A percentile compares a stretch with the other conserved stretches of the same genome.
phyloP scores from a whole-genome alignment of 53 echinoderm and acorn worm species.

The Patiria pectinifera region DNA sequence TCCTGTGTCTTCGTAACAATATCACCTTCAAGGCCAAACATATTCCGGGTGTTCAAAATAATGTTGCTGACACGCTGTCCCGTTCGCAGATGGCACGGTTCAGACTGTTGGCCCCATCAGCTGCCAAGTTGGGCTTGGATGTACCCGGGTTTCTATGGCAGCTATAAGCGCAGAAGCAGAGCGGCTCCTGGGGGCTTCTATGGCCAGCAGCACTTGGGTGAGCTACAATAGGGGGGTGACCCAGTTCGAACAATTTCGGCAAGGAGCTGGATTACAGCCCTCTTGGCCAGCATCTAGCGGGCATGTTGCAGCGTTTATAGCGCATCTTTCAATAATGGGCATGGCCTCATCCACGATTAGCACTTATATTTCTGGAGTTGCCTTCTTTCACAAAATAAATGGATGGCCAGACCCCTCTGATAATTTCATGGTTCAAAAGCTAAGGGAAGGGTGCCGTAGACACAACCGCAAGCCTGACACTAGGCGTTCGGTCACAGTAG shows the following conservation, averaged over 20 bases:
- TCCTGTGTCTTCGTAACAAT: slow-evolving; percentile 44
- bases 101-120: slow-evolving; percentile 19
- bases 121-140: background rate
- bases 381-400: slow-evolving; percentile 12
- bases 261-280: background rate
- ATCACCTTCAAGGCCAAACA: slow-evolving; percentile 38
- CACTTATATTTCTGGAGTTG: slow-evolving; percentile 6
- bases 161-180: background rate
- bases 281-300: slow-evolving; percentile 4
- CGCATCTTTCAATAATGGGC: slow-evolving; percentile 19
- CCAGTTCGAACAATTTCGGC: slow-evolving; percentile 25
- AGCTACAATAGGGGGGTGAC: slow-evolving; percentile 21
- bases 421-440: slow-evolving; percentile 8
- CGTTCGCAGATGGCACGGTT: slow-evolving; percentile 55
- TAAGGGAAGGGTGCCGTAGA: slow-evolving; percentile 22
- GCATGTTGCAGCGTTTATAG: slow-evolving; percentile 12
- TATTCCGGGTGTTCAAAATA: slow-evolving; percentile 43
- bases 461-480: background rate
- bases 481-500: background rate
- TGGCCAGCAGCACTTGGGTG: slow-evolving; percentile 19
- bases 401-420: slow-evolving; percentile 9
- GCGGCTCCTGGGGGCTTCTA: background rate
- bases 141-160: slow-evolving; percentile 52
- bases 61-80: slow-evolving; percentile 53
- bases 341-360: slow-evolving; percentile 9